These are phyloP conservation scores for Pachyuromys duprasi DNA, from an alignment of 2,797 vertebrate genomes.

Conservation along the genomic window DNA sequence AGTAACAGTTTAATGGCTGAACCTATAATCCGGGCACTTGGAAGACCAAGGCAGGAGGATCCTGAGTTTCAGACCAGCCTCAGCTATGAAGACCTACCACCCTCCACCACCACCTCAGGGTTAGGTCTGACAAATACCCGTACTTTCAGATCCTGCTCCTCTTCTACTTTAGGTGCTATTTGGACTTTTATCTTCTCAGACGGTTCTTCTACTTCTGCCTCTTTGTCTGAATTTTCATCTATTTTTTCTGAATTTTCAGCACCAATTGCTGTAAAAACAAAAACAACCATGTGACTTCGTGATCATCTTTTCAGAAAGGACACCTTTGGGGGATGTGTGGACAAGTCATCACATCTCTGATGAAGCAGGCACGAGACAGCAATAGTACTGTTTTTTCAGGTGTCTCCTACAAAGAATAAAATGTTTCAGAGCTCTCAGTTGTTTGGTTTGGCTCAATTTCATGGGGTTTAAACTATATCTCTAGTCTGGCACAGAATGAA, in stretches of 20 bases:
- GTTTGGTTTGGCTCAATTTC: no score
- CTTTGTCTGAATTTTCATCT: conserved; percentile 88
- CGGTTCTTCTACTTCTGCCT: conserved; percentile 86
- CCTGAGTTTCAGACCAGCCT: background rate
- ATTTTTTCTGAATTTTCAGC: conserved; percentile 82
- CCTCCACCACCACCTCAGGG: background rate
- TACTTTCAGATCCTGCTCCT: conserved; percentile 95
- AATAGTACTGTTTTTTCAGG: background rate
- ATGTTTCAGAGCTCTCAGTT: no score
- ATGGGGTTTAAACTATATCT: background rate
- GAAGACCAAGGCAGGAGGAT: background rate
- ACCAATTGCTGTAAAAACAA: conserved; percentile 63
- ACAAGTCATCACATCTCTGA: background rate
- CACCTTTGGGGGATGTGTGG: background rate
- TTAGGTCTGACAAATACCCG: background rate
- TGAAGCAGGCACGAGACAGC: background rate
- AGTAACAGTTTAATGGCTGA: background rate
- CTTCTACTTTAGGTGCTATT: conserved; percentile 88
- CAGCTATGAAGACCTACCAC: no score
- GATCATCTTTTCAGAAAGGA: background rate
- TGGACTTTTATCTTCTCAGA: conserved; percentile 89
- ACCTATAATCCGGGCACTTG: background rate
- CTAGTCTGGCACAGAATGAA: background rate
- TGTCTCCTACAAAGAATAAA: background rate
- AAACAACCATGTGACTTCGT: background rate